Percentiles rank a stretch among this genome's conserved stretches.
These are phyloP conservation scores for Uria aalge DNA, from an alignment of 2,113 vertebrate genomes.

Conservation along the genomic window DNA sequence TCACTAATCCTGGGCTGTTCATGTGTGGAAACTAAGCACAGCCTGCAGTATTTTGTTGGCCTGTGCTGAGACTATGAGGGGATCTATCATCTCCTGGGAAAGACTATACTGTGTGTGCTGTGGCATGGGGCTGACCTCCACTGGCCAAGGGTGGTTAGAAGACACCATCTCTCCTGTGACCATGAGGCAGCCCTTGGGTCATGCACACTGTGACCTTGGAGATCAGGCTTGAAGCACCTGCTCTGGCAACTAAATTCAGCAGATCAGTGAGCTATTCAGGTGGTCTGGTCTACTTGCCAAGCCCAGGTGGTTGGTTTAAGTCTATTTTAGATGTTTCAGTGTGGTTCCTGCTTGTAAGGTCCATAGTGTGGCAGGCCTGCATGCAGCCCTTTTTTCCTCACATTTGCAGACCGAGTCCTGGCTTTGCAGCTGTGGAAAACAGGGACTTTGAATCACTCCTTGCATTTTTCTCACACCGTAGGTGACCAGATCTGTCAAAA, in stretches of 20 bases:
- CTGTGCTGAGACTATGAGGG: not conserved
- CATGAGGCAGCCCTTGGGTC: not conserved
- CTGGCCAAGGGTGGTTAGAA: not conserved
- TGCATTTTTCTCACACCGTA: not conserved
- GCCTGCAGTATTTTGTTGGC: not conserved
- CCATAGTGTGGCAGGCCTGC: not conserved
- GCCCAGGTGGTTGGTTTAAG: not conserved
- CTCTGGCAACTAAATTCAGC: not conserved
- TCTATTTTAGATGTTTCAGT: not conserved
- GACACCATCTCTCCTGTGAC: not conserved
- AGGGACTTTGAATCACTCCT: not conserved
- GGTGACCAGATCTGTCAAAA: not conserved
- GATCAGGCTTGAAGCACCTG: not conserved
- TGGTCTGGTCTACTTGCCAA: not conserved
- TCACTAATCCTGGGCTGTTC: not conserved
- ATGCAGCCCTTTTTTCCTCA: not conserved
- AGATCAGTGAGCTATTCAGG: not conserved
- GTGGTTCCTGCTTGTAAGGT: not conserved
- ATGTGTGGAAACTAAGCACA: not conserved
- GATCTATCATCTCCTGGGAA: not conserved
- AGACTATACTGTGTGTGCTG: accelerated
- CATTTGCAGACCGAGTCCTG: not conserved
- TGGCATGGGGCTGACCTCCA: not conserved
- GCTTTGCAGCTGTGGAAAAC: not conserved
- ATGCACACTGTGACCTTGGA: not conserved